phyloP scores from a whole-genome alignment of 2,797 vertebrate species.

The Luscinia luscinia region DNA sequence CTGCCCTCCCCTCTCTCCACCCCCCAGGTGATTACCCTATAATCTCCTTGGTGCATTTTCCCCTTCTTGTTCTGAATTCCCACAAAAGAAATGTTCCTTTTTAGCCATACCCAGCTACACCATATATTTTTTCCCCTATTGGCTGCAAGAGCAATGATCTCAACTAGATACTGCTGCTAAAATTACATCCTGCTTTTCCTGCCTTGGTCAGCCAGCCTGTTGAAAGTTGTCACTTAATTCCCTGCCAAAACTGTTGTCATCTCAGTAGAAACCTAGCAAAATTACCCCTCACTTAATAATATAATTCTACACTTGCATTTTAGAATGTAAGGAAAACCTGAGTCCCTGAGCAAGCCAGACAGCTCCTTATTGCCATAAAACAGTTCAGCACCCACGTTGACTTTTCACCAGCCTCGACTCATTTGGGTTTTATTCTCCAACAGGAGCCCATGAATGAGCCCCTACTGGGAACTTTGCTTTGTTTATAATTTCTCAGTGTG shows the following conservation, averaged over 20 bases:
- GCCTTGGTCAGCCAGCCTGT: slow-evolving; percentile 43
- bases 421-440: neutral
- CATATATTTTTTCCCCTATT: neutral
- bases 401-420: neutral
- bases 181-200: slow-evolving; percentile 44
- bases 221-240: slow-evolving; percentile 57
- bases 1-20: neutral
- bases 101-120: neutral
- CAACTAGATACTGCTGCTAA: slow-evolving; percentile 52
- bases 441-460: neutral
- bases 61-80: neutral
- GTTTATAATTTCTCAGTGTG: neutral
- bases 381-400: neutral
- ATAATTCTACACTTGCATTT: neutral
- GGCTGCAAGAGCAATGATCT: slow-evolving; percentile 43
- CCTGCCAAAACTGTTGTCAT: slow-evolving; percentile 36
- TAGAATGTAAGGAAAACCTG: neutral
- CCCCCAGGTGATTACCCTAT: neutral
- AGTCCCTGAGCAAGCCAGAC: neutral
- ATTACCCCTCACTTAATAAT: slow-evolving; percentile 18
- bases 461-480: neutral
- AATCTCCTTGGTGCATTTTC: neutral
- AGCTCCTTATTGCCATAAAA: neutral
- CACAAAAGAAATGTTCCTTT: neutral
- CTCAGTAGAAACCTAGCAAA: slow-evolving; percentile 8